Percentiles rank a stretch among this genome's conserved stretches.
Conservation (phyloP, 2,113 vertebrate genomes). For the Camelus bactrianus region DNA sequence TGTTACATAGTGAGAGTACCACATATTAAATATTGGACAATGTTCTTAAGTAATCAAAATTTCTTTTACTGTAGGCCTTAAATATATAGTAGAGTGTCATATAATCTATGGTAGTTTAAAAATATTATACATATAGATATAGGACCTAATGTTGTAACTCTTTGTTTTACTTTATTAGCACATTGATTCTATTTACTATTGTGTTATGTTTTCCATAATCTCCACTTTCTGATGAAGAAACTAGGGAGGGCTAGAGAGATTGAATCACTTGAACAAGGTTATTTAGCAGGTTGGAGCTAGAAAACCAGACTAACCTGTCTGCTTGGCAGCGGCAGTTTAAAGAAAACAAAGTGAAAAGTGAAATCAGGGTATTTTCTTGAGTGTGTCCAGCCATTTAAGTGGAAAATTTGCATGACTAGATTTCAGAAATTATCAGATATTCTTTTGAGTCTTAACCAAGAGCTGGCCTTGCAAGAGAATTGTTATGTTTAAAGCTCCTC, state of each 20-base stretch:
- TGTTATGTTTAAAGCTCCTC: not conserved
- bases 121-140: not conserved
- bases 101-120: not conserved
- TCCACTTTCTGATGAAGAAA: not conserved
- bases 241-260: not conserved
- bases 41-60: constrained; percentile 27
- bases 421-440: constrained; percentile 50
- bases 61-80: constrained; percentile 8
- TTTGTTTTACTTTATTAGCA: constrained; percentile 14
- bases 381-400: not conserved
- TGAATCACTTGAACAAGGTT: not conserved
- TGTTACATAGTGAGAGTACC: not conserved
- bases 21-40: constrained; percentile 16
- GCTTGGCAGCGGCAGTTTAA: not conserved
- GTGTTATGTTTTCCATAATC: not conserved
- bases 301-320: constrained; percentile 26
- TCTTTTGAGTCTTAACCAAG: not conserved
- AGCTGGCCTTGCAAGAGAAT: not conserved
- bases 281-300: constrained; percentile 23
- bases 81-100: not conserved
- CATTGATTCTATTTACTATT: not conserved
- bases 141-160: not conserved
- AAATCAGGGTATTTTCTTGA: constrained; percentile 37
- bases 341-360: constrained; percentile 50
- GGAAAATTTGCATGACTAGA: constrained; percentile 38